Evolutionary conservation across 2,888 invertebrate species (phyloP), one percentile per base, ranked within the genome.

Genomic region (Ennomos quercinarius): DNA sequence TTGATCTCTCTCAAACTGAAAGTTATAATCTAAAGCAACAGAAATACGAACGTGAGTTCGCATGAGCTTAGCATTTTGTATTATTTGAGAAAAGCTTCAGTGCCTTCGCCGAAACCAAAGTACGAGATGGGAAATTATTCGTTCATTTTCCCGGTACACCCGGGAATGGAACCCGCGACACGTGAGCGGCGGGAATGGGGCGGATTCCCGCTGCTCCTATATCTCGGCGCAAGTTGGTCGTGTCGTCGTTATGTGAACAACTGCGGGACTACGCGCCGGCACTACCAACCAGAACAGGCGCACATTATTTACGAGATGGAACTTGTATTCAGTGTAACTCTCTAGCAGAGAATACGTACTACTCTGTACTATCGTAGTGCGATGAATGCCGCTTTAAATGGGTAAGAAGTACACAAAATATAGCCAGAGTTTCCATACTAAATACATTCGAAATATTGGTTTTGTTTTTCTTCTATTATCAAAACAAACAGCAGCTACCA

Each of bases 151-250:
- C 17, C 45, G 11, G 12, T n/a, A 45, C n/a, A 45, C 45, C n/a
- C 45, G 9, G 27, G 27, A 27, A 27, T 5, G 27, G 27, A 35
- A 34, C 11, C 8, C 10, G 9, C 34, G 13, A 46, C 53, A 53
- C 13, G 46, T 46, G n/a, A 52, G 27, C 36, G 13, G 10, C 52
- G 45, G n/a, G 35, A 53, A 45, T 9, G 36, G 17, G 35, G 45
- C 13, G 36, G 10, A 46, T 46, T 53, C 53, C 13, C 35, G 10
- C 34, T 11, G 17, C 11, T 34, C 44, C 39, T 44, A 39, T 44
- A 39, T 53, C 13, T 53, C 10, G 40, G 12, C 13, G 39, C 55
- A 39, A 43, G 55, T 34, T 43, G 34, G 46, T 40, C 52, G n/a
- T 49, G 48, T 49, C 43, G 41, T 3, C 42, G 27, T 36, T 27